Percentiles rank a stretch among this genome's conserved stretches.
Conservation (phyloP, 53 echinoderm and acorn worm species). For the Actinopyga echinites region DNA sequence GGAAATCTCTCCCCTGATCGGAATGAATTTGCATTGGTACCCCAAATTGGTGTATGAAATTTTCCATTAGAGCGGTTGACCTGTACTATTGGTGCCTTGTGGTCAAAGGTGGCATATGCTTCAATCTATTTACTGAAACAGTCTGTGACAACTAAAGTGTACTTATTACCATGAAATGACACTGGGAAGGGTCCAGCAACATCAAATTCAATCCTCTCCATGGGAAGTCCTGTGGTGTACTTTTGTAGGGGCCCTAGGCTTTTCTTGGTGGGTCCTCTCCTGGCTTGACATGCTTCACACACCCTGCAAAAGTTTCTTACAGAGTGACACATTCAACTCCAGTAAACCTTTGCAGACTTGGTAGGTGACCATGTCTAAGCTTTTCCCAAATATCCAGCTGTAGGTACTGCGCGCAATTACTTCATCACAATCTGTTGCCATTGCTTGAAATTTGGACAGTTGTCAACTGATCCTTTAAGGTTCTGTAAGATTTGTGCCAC, state of each 20-base stretch:
- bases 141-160: slow-evolving; percentile 53
- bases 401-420: slow-evolving; percentile 50
- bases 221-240: neutral
- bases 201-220: slow-evolving; percentile 58
- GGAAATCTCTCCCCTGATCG: slow-evolving; percentile 48
- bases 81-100: neutral
- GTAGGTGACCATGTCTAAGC: slow-evolving; percentile 36
- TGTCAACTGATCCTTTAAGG: slow-evolving; percentile 31
- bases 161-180: slow-evolving; percentile 38
- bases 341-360: slow-evolving; percentile 48
- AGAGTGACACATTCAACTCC: slow-evolving; percentile 57
- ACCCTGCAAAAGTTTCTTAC: slow-evolving; percentile 32
- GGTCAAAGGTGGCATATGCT: neutral
- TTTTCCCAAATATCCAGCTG: slow-evolving; percentile 65
- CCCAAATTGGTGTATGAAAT: slow-evolving; percentile 8
- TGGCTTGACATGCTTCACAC: slow-evolving; percentile 46
- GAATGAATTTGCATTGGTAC: slow-evolving; percentile 41
- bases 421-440: slow-evolving; percentile 8
- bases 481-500: slow-evolving; percentile 42
- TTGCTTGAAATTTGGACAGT: slow-evolving; percentile 30
- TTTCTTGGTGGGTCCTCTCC: slow-evolving; percentile 45
- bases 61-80: neutral
- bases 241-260: slow-evolving; percentile 50
- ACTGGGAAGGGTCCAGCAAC: slow-evolving; percentile 46
- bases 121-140: slow-evolving; percentile 28